Base-by-base conservation (phyloP, 2,888 invertebrate genomes). In the Eupeodes latifasciatus region DNA sequence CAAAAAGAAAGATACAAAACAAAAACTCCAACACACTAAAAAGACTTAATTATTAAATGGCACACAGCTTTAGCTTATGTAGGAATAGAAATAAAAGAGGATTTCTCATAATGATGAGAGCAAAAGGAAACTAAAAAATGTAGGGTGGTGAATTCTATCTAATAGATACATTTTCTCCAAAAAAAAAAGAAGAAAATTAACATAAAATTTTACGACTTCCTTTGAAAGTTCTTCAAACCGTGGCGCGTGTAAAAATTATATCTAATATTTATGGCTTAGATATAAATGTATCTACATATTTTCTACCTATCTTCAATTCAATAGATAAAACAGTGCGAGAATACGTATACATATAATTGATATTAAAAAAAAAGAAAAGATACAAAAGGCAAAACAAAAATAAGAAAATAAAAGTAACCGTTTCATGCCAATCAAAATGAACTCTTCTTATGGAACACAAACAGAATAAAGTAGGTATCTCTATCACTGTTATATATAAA, bases 151-250 rank as follows among this genome's bases (percentile, higher is more conserved):
- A 7, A 9, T 40, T 7, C 1, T 40, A 27, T 71, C 47, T 49
- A 19, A 19, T 19, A 16, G 34, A 36, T 27, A 64, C 72, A 16
- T 36, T 51, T 51, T 75, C 71, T 59, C 12, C 69, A 76, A 80
- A 62, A 40, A 40, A 40, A 40, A 40, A 40, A 40, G 27, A 40
- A 40, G 40, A 4, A 40, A 7, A 71, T 62, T 61, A 77, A 79
- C 79, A 82, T 82, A 16, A 79, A 82, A 76, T 82, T 86, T 86
- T 82, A 86, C 71, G 86, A 86, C 82, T 86, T 86, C 86, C 86
- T 82, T 82, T 86, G 86, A 79, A 82, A 79, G 75, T 79, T 86
- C 82, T 79, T 40, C 67, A 86, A 86, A 82, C 79, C 82, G 79
- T 86, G 49, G 66, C 71, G 72, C 44, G 66, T 49, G 77, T 49